These are phyloP conservation scores for Monopis laevigella DNA, from an alignment of 2,888 invertebrate species.

Conservation along the genomic window DNA sequence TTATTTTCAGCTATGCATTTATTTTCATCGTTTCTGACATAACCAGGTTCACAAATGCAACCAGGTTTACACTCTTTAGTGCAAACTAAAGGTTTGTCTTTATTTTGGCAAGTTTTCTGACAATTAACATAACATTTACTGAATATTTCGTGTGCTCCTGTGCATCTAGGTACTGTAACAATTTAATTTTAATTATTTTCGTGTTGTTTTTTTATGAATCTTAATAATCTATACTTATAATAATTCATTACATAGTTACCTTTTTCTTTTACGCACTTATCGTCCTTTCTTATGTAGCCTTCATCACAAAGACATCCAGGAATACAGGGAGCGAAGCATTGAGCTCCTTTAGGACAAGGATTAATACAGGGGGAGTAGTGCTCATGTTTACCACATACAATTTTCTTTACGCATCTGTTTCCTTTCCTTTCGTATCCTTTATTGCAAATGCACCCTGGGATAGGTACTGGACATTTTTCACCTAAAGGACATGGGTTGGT, in stretches of 20 bases:
- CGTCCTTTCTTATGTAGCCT: not conserved
- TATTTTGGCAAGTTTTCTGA: too few relatives aligned
- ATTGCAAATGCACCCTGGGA: slow-evolving; percentile 1
- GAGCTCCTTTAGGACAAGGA: slow-evolving; percentile 9
- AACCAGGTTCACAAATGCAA: too few relatives aligned
- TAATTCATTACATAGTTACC: not conserved
- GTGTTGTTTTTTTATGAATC: too few relatives aligned
- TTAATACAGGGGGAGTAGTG: slow-evolving; percentile 9
- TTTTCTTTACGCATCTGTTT: not conserved
- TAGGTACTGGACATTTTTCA: not conserved
- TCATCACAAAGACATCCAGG: slow-evolving; percentile 4
- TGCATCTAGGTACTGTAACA: too few relatives aligned
- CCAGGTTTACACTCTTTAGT: too few relatives aligned
- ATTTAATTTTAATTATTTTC: too few relatives aligned
- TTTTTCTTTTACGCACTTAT: not conserved
- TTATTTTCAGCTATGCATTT: too few relatives aligned
- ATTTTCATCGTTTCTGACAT: too few relatives aligned
- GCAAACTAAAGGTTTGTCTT: too few relatives aligned
- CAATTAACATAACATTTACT: too few relatives aligned
- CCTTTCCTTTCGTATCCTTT: not conserved
- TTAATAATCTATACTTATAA: not conserved
- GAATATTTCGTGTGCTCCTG: too few relatives aligned
- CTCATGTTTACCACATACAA: slow-evolving; percentile 6
- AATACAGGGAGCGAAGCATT: slow-evolving; percentile 1
- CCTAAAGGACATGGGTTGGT: not conserved